Base-by-base conservation (phyloP, 2,797 vertebrate genomes). In the Graptemys geographica region DNA sequence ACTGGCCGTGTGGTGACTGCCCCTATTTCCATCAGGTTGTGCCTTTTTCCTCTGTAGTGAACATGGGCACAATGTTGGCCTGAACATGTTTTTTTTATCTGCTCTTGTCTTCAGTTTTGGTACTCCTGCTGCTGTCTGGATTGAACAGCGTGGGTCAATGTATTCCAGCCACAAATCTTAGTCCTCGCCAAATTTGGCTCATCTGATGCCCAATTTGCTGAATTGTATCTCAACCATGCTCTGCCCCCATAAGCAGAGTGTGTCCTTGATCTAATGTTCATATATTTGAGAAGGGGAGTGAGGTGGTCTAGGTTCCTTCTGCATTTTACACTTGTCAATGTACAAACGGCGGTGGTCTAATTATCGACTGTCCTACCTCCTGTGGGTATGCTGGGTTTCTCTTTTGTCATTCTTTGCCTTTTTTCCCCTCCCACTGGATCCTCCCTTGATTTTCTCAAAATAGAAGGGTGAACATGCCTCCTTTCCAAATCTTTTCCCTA, bases 201-300 rank as follows among this genome's bases (percentile, higher is more conserved):
- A 47, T 76, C 25, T 47, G 25, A 76, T 76, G 72, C 11, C 23
- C 23, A 27, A 5, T 41, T 41, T 41, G 6, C 41, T 4, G 11
- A 44, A 44, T 5, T 23, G 41, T 31, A 72, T 55, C 53, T 33
- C 37, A 74, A 2, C 28, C 52, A 21, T 83, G 33, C 69, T 2
- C 65, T 69, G 2, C 8, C 4, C 4, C 12, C 25, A 25, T 44
- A 44, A 44, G 1, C 6, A 6, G 0, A 0, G 10, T 47, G 44
- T 52, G 3, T 4, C 57, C 62, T 44, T 81, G 44, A 55, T 80
- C 49, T 18, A 3, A 28, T 59, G 31, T 44, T 16, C 4, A 2
- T 13, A 0, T 27, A 25, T 33, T 19, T 62, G 62, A 53, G 44
- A 79, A 44, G 28, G 13, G 31, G 21, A 76, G 6, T 3, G 0